phyloP scores from a whole-genome alignment of 2,113 vertebrate genomes.

The Psophia crepitans region DNA sequence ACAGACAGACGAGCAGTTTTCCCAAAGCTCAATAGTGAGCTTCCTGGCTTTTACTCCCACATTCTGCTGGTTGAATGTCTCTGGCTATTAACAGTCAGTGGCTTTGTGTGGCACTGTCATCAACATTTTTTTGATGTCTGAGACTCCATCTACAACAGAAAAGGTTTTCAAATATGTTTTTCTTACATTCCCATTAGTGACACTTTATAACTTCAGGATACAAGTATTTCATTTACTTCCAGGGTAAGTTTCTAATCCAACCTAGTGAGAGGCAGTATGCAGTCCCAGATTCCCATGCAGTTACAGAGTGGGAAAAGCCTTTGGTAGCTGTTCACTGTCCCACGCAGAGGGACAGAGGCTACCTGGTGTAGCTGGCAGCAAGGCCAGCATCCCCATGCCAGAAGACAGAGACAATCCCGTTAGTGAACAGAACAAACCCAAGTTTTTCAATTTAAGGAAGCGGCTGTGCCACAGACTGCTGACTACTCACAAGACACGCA shows the following conservation, averaged over 20 bases:
- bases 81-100: not conserved
- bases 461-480: not conserved
- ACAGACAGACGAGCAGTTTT: not conserved
- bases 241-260: not conserved
- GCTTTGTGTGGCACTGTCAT: not conserved
- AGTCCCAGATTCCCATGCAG: not conserved
- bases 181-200: not conserved
- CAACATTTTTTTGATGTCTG: not conserved
- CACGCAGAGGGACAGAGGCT: accelerated
- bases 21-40: not conserved
- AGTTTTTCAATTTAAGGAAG: not conserved
- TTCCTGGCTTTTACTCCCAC: not conserved
- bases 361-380: not conserved
- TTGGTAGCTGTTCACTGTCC: not conserved
- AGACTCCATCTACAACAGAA: not conserved
- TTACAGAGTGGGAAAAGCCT: not conserved
- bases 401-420: not conserved
- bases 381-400: not conserved
- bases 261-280: not conserved
- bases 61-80: not conserved
- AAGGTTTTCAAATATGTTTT: not conserved
- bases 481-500: not conserved
- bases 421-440: not conserved
- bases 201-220: not conserved
- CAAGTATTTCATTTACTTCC: not conserved